Evolutionary conservation across 2,888 invertebrate species (phyloP), one percentile per base, ranked within the genome.

Genomic region (Andrena marginata): DNA sequence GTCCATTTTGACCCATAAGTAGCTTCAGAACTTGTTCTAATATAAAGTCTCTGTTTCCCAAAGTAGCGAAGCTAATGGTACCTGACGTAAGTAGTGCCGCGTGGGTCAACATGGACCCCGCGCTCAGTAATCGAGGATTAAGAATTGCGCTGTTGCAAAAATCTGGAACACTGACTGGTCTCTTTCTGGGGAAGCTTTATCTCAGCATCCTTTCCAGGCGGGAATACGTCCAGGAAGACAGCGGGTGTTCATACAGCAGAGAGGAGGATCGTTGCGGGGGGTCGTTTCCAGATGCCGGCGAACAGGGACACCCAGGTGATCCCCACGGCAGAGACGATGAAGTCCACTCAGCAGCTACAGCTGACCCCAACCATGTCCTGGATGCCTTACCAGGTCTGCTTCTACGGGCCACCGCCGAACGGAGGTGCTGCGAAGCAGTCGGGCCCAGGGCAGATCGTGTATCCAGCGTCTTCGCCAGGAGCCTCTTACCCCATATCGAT

Each of bases 271-370:
- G 23, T 69, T n/a, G 7, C 8, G 10, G 8, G 20, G 7, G 42
- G 68, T 0, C 16, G 8, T 2, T 8, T 49, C 0, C 71, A 62
- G 16, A 5, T 23, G 1, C 56, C 69, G 20, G 60, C 26, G 13
- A 84, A 48, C n/a, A n/a, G 23, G 59, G 87, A 89, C 1, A 29
- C 49, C 0, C 63, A 65, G 10, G 76, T 84, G 16, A 64, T 69
- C 6, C 91, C 90, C 1, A 91, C 91, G 1, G 90, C 89, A 0
- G 92, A 93, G 69, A 92, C 89, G 0, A 86, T 89, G 42, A 90
- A 92, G 82, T 89, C 92, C 6, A 89, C 89, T 67, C 92, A 93
- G 67, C 93, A 92, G 62, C 70, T 92, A 35, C 92, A 91, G 60
- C 84, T 90, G 13, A 90, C 88, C 0, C 90, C 92, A 2, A 85